Percentiles rank a stretch among this genome's conserved stretches.
Evolutionary conservation across 2,113 vertebrate genomes (phyloP).

Genomic region (Pyrgilauda ruficollis): DNA sequence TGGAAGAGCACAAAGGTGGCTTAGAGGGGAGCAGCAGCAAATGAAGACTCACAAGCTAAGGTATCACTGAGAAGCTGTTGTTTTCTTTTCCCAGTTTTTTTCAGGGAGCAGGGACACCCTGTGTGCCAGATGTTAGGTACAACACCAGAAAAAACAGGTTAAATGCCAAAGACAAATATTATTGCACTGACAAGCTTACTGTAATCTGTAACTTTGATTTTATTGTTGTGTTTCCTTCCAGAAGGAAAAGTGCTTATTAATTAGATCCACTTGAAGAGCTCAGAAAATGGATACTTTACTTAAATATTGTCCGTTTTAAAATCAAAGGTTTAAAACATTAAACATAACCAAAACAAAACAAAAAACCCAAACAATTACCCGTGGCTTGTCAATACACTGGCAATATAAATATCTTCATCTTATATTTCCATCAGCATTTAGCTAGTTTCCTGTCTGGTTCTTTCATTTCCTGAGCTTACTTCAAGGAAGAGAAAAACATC

Average conservation of each 20-base stretch:
- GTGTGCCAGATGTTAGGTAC: background rate
- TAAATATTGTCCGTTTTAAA: background rate
- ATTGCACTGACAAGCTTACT: background rate
- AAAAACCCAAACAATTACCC: background rate
- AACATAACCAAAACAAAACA: background rate
- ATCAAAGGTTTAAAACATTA: slow-evolving; percentile 8
- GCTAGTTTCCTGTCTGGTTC: slow-evolving; percentile 71
- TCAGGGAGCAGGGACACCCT: accelerated
- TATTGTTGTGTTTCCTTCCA: background rate
- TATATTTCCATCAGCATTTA: slow-evolving; percentile 64
- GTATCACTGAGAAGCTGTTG: background rate
- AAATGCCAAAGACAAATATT: background rate
- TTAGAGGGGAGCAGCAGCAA: background rate
- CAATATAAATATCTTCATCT: slow-evolving; percentile 44
- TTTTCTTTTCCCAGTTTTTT: background rate
- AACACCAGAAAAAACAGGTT: background rate
- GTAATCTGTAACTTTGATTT: background rate
- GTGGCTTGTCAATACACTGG: background rate
- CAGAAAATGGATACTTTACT: background rate
- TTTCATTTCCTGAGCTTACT: slow-evolving; percentile 73
- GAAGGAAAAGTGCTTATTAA: background rate
- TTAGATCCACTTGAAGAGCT: background rate
- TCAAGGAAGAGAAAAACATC: slow-evolving; percentile 70
- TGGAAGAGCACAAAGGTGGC: background rate
- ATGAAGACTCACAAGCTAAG: accelerated